These are phyloP conservation scores for Oceanodroma tethys DNA, from an alignment of 2,113 vertebrate species.

Conservation along the genomic window DNA sequence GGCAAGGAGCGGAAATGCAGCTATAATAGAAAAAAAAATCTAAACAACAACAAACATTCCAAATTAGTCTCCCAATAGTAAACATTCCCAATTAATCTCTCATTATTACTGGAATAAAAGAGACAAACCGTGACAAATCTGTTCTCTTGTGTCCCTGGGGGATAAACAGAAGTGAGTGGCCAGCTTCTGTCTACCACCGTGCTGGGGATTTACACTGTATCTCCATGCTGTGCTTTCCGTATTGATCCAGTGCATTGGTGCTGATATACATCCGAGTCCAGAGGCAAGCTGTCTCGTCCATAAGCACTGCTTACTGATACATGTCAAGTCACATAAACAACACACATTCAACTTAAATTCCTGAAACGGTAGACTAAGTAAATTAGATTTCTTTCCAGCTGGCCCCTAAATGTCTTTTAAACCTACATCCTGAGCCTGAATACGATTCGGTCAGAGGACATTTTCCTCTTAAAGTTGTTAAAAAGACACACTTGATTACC, in stretches of 20 bases:
- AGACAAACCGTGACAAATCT: slow-evolving; percentile 41
- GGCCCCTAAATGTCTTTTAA: background rate
- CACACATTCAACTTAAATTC: background rate
- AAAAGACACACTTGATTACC: background rate
- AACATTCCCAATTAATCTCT: slow-evolving; percentile 22
- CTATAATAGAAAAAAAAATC: background rate
- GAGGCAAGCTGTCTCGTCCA: background rate
- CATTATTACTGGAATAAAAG: slow-evolving; percentile 29
- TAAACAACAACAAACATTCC: background rate
- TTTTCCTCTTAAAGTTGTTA: background rate
- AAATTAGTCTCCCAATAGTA: background rate
- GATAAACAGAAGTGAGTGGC: slow-evolving; percentile 18
- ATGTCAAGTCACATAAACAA: slow-evolving; percentile 5
- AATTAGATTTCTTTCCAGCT: background rate
- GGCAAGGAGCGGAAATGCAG: background rate
- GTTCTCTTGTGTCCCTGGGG: background rate
- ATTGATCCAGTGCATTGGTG: background rate
- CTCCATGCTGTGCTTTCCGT: background rate
- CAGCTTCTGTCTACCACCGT: background rate
- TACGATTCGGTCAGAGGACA: background rate
- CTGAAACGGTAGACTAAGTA: background rate
- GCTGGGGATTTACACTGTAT: background rate
- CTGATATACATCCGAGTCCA: background rate
- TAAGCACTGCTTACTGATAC: background rate
- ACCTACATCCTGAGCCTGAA: background rate